Evolutionary conservation across 2,888 invertebrate genomes (phyloP).

Genomic region (Parthenolecanium corni): DNA sequence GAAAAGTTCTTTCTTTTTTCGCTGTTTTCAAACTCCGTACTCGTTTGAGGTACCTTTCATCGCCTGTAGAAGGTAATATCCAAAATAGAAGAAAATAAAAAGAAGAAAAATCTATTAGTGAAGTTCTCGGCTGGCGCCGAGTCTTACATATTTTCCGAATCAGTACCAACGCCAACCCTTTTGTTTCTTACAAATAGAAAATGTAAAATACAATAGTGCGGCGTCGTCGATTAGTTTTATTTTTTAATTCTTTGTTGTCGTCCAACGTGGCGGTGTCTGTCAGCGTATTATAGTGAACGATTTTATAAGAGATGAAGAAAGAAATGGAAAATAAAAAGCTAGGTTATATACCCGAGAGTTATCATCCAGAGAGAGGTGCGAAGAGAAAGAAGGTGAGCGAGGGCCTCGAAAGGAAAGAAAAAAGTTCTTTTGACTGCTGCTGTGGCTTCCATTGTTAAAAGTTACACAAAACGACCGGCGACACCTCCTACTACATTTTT

Average conservation of each 20-base stretch:
- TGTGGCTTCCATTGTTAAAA: conserved; percentile 11
- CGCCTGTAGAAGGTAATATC: not conserved
- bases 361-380: too few relatives aligned
- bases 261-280: conserved; percentile 13
- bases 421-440: conserved; percentile 17
- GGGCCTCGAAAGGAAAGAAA: not conserved
- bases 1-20: too few relatives aligned
- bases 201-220: conserved; percentile 12
- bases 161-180: conserved; percentile 19
- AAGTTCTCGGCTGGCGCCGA: conserved; percentile 25
- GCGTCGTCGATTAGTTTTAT: conserved; percentile 24
- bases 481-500: conserved; percentile 9
- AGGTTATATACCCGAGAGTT: not conserved
- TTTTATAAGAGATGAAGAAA: not conserved
- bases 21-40: too few relatives aligned
- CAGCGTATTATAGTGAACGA: not conserved
- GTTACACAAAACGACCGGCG: conserved; percentile 1
- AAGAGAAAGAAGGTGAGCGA: too few relatives aligned
- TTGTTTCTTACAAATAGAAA: conserved; percentile 25
- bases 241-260: conserved; percentile 27
- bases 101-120: conserved; percentile 18
- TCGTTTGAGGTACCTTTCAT: not conserved
- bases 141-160: conserved; percentile 26
- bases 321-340: not conserved
- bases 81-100: not conserved